Evolutionary conservation across 64 coral and sea anemone species (phyloP), one percentile per base, ranked within the genome.

Genomic region (Pocillopora damicornis): DNA sequence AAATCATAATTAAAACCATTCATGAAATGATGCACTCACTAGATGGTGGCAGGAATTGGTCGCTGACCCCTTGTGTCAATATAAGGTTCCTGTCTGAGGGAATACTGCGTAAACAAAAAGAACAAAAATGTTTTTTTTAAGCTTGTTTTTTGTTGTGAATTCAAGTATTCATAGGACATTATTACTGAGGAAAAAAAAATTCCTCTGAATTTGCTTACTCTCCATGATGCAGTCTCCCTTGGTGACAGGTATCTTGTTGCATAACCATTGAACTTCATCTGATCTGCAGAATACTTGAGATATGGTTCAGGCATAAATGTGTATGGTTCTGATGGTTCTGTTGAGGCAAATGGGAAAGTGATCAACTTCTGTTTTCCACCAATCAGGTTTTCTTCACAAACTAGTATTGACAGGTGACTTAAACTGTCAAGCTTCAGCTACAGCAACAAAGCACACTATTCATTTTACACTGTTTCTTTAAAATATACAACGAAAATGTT

Each of bases 1-100:
- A 71, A 71, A 23, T 23, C 20, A 25, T 0, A 71, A 20, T 4
- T 11, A 63, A 13, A 63, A 4, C 16, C 61, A 63, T 15, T 15
- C 61, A 15, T 20, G 11, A 20, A 20, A 37, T 67, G 22, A 20
- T 14, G 16, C 75, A 93, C 94, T 96, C 92, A 96, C 94, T 90
- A 96, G 35, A 96, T 90, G 61, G 88, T 96, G 17, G 94, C 94
- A 34, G 94, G 94, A 72, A 96, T 86, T 9, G 94, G 94, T 11
- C 94, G 74, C 61, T 96, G 94, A 51, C 94, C 94, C 64, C 94
- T 69, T 13, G 81, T 30, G 42, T 96, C 94, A 35, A 92, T 89
- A 16, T 90, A 90, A 0, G 94, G 94, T 38, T 96, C 91, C 76
- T 96, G 94, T 76, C 91, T 88, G 9, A 96, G 82, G 1, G 90